Conservation (phyloP, 2,888 invertebrate species). For the Apocheima hispidaria region DNA sequence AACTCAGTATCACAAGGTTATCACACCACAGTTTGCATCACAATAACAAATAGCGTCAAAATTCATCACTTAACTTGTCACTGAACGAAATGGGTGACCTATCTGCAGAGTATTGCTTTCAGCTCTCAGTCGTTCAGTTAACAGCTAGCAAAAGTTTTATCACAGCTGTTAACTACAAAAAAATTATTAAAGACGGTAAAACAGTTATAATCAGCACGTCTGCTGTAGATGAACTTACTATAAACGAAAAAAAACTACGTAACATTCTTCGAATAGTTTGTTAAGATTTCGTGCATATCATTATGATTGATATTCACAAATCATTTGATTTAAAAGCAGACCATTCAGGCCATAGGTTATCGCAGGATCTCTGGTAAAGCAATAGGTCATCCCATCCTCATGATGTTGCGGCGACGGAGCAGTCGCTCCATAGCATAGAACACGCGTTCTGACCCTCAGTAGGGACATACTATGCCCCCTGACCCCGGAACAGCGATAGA, state of each 20-base stretch:
- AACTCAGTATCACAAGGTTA: conserved; percentile 78
- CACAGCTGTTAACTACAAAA: not conserved
- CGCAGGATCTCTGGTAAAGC: not conserved
- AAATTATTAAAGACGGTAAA: not conserved
- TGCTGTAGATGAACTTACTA: not conserved
- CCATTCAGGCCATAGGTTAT: no score
- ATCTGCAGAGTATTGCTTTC: conserved; percentile 3
- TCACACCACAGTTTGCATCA: conserved; percentile 55
- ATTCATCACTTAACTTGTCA: conserved; percentile 46
- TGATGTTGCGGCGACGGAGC: conserved; percentile 81
- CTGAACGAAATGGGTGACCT: conserved; percentile 29
- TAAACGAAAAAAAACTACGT: not conserved
- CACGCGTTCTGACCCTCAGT: conserved; percentile 85
- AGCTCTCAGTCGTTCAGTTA: not conserved
- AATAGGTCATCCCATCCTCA: conserved; percentile 80
- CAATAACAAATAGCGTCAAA: conserved; percentile 41
- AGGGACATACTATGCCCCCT: conserved; percentile 88
- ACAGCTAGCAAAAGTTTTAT: conserved; percentile 1
- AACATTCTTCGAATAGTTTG: not conserved
- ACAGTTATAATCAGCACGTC: not conserved
- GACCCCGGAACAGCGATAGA: conserved; percentile 82
- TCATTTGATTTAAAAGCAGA: not conserved
- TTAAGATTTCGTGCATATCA: not conserved
- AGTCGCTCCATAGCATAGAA: conserved; percentile 84
- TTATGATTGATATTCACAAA: not conserved